Evolutionary conservation across 1,140 invertebrate genomes (phyloP), one percentile per base, ranked within the genome.

Genomic region (Heterodera carotae): DNA sequence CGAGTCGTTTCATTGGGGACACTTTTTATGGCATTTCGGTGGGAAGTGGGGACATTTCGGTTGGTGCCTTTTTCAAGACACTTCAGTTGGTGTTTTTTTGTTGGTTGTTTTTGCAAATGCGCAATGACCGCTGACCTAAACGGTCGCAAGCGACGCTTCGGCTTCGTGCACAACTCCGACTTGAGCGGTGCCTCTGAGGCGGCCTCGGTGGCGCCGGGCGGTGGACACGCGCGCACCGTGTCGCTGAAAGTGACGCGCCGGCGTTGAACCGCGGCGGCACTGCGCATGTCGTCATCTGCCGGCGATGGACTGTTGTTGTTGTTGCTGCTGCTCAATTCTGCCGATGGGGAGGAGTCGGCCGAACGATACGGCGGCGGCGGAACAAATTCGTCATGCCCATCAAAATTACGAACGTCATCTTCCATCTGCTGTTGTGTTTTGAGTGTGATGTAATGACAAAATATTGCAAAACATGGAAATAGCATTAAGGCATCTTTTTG

Each of bases 171-270:
- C 22, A 85, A 79, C 43, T 86, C 85, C 18, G 83, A 84, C 64
- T 88, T 88, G n/a, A 86, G 78, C 10, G 84, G 85, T 1, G 85
- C 81, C 33, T 85, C 67, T 39, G 78, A 77, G 7, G 82, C 73
- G 31, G 73, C 62, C 2, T 85, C 86, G 69, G 15, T 29, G 22
- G 82, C 76, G 27, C 73, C 85, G 75, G 85, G 85, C 0, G 85
- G 86, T 7, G 85, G 86, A 71, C 85, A 86, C 7, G 86, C 85
- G 48, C 77, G 76, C 12, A 86, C 86, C 64, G 86, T 67, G 59
- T 76, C 77, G 68, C 78, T 87, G 76, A 86, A 86, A 15, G 85
- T 86, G 18, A 86, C 85, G 22, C 85, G 76, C 29, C 85, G 79
- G 64, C 85, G 80, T n/a, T n/a, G n/a, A n/a, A 60, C 36, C 4